A percentile compares a stretch with the other conserved stretches of the same genome.
These are phyloP conservation scores for Cheilosia scutellata DNA, from an alignment of 2,888 invertebrate species.

Conservation along the genomic window DNA sequence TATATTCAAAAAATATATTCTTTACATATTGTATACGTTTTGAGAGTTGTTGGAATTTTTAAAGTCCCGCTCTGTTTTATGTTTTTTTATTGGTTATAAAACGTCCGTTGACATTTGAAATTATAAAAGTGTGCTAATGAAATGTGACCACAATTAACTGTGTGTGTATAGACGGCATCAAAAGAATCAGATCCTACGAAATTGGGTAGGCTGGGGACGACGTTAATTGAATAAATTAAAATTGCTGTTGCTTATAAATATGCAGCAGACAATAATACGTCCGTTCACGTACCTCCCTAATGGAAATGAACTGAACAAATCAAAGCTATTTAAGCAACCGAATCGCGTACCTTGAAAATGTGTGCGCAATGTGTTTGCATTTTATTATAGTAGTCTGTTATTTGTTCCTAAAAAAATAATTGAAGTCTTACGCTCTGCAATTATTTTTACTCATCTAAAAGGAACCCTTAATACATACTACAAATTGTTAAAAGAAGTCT, in stretches of 20 bases:
- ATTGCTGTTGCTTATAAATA: neutral
- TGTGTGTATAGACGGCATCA: neutral
- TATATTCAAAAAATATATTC: neutral
- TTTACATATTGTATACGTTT: neutral
- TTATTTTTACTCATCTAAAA: too few relatives aligned
- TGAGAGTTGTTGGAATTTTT: neutral
- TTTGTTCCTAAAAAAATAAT: neutral
- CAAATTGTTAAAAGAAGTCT: too few relatives aligned
- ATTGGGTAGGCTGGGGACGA: neutral
- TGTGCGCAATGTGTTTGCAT: too few relatives aligned
- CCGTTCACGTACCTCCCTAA: neutral
- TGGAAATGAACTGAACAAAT: conserved; percentile 1
- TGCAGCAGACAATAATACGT: neutral
- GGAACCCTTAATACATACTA: too few relatives aligned
- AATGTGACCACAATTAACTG: neutral
- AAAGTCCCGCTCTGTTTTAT: neutral
- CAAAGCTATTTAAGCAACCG: neutral
- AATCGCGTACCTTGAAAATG: neutral
- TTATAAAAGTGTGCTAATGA: neutral
- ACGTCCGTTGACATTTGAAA: conserved; percentile 5
- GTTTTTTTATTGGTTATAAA: neutral
- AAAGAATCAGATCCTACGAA: neutral
- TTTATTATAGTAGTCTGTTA: neutral
- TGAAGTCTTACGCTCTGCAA: neutral
- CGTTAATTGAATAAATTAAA: conserved; percentile 6